Base-by-base conservation (phyloP, 64 coral and sea anemone genomes). In the Montipora sp. region DNA sequence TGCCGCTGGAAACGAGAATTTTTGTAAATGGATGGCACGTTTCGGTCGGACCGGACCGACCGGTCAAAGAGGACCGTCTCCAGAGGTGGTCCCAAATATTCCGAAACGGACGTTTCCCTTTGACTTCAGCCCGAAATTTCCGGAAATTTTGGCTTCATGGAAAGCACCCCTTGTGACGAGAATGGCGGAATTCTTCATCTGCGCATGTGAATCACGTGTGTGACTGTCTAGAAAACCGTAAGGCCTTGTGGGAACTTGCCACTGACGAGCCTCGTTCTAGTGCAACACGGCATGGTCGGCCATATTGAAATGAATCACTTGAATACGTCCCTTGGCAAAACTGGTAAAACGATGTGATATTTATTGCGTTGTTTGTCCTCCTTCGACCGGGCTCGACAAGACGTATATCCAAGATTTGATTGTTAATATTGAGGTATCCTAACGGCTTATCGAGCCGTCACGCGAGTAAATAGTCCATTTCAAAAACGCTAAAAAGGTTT, bases 271-370 rank as follows among this genome's bases (percentile, higher is more conserved):
- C 95, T 97, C 92, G 89, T 65, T 89, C 1, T 75, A 77, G 78
- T 76, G 89, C 65, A 7, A 9, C 47, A 92, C 92, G 88, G 61
- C 90, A 58, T 88, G 87, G 83, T 84, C 89, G 83, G 95, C 95
- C 95, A 97, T 97, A 48, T 97, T 97, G 83, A 97, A 57, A 97
- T 97, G 95, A 97, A 97, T 92, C 95, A 94, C 90, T 93, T 93
- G 59, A 66, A 15, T 23, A 51, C 63, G 48, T 20, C 14, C n/a
- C 11, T 51, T 77, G 22, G 22, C 69, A 21, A 83, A 77, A 77
- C 51, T 49, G 20, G 44, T 47, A 16, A 87, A 77, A 85, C 77
- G 27, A 77, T 55, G 81, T 92, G 81, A 92, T 78, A 77, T 75
- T 83, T 78, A 49, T 68, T 43, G 45, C 57, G 71, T 47, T 65